phyloP scores from a whole-genome alignment of 2,888 invertebrate species.

The Artemia sp. region DNA sequence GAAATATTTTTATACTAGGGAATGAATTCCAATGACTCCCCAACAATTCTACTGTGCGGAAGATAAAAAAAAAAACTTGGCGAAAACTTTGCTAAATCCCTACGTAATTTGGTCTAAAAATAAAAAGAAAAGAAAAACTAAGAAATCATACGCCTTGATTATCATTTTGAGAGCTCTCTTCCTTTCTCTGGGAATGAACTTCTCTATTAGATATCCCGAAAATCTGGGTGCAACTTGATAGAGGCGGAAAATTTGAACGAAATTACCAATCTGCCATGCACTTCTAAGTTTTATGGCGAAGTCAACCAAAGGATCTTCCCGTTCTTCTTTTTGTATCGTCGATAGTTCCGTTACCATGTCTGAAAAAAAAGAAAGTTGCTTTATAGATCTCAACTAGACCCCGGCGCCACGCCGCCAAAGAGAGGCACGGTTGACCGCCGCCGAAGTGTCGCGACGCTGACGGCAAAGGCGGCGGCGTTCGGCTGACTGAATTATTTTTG shows the following conservation, averaged over 20 bases:
- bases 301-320: conserved; percentile 58
- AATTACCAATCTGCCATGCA: conserved; percentile 84
- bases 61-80: too few relatives aligned
- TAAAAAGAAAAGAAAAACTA: conserved; percentile 4
- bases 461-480: too few relatives aligned
- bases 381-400: too few relatives aligned
- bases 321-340: conserved; percentile 55
- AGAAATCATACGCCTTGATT: conserved; percentile 81
- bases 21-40: too few relatives aligned
- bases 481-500: too few relatives aligned
- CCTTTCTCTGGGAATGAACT: conserved; percentile 90
- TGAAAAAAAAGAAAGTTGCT: conserved; percentile 36
- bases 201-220: conserved; percentile 91
- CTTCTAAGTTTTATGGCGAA: conserved; percentile 75
- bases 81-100: too few relatives aligned
- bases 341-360: conserved; percentile 84
- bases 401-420: too few relatives aligned
- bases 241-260: conserved; percentile 76
- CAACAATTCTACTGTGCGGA: too few relatives aligned
- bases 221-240: conserved; percentile 79
- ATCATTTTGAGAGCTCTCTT: conserved; percentile 77
- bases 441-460: too few relatives aligned
- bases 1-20: too few relatives aligned
- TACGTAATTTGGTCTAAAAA: too few relatives aligned
- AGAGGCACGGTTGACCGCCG: too few relatives aligned